Conservation (phyloP, 2,113 vertebrate species). For the Notiomystis cincta region DNA sequence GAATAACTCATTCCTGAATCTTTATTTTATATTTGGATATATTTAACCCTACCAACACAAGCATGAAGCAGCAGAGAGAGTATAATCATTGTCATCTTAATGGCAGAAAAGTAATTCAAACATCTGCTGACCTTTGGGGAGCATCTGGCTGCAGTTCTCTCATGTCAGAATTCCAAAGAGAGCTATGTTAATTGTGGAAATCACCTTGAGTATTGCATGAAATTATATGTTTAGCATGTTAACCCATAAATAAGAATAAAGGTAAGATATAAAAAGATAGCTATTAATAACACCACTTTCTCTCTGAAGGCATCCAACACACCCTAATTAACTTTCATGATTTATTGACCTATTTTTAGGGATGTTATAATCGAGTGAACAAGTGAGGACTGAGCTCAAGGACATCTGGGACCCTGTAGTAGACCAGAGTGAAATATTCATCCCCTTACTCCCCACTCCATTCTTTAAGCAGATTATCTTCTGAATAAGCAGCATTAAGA, state of each 20-base stretch:
- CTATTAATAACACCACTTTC: background rate
- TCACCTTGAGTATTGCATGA: background rate
- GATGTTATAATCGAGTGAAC: background rate
- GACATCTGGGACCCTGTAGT: background rate
- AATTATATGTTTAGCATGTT: background rate
- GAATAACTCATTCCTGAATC: background rate
- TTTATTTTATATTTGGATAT: background rate
- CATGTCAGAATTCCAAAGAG: background rate
- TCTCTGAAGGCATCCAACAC: background rate
- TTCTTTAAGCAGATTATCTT: background rate
- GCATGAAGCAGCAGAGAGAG: background rate
- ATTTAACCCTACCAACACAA: background rate
- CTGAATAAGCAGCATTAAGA: background rate
- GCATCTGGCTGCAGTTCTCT: background rate
- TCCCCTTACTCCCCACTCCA: rapidly evolving
- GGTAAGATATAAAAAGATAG: background rate
- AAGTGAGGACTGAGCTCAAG: background rate
- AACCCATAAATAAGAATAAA: background rate
- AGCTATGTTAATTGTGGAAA: background rate
- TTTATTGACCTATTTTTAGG: constrained; percentile 20
- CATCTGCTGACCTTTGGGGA: background rate
- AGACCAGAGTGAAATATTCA: background rate
- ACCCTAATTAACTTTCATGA: constrained; percentile 25
- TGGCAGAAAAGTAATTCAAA: background rate
- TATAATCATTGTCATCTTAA: background rate